Evolutionary conservation across 2,888 invertebrate genomes (phyloP).

Genomic region (Sinhomidia bicolor): DNA sequence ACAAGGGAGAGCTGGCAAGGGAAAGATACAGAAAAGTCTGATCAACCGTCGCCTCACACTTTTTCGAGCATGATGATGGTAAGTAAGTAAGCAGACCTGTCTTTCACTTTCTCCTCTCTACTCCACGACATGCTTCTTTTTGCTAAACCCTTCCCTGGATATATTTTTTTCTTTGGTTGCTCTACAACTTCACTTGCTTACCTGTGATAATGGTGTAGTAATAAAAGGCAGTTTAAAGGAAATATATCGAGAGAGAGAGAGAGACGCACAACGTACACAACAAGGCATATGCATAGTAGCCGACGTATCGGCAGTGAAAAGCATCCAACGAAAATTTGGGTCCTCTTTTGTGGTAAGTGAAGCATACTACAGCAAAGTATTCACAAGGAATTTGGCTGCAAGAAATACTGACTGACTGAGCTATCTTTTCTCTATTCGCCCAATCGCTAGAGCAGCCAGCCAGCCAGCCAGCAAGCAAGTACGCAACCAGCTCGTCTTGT

Average conservation of each 20-base stretch:
- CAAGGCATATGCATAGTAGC: neutral
- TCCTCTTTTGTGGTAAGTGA: constrained; percentile 73
- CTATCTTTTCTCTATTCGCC: constrained; percentile 37
- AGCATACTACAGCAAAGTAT: constrained; percentile 69
- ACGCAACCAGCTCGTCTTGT: neutral
- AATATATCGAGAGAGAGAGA: too few species aligned
- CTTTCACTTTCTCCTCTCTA: neutral
- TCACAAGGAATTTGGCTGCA: constrained; percentile 67
- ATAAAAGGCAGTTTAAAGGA: constrained; percentile 23
- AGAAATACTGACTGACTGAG: constrained; percentile 59
- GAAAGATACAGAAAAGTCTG: constrained; percentile 46
- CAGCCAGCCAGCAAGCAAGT: too few species aligned
- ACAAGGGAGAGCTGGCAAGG: constrained; percentile 37
- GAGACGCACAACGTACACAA: neutral
- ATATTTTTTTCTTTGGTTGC: neutral
- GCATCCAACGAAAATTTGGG: constrained; percentile 53
- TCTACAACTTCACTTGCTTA: constrained; percentile 9
- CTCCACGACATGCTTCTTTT: constrained; percentile 1
- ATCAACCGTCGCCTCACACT: constrained; percentile 62
- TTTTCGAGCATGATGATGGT: neutral
- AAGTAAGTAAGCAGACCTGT: neutral
- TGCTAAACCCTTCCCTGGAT: constrained; percentile 13
- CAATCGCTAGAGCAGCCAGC: too few species aligned
- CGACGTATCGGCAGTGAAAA: constrained; percentile 51
- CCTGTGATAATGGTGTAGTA: constrained; percentile 35